phyloP scores from a whole-genome alignment of 64 coral and sea anemone species.

The Acropora tenuis region DNA sequence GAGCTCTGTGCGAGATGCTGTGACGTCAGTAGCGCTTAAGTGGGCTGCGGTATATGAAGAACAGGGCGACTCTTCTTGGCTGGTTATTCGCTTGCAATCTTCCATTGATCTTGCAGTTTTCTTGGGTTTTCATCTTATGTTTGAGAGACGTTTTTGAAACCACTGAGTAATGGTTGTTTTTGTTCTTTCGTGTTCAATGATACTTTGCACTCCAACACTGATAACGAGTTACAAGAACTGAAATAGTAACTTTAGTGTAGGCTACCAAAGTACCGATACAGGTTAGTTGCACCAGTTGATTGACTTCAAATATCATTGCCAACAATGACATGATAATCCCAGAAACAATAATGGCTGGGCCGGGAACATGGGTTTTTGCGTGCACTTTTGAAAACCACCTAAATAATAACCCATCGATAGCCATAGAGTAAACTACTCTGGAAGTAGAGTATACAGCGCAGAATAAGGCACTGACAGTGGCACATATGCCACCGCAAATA shows the following conservation, averaged over 20 bases:
- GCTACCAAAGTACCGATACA: constrained; percentile 16
- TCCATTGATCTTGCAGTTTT: neutral
- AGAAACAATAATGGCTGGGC: constrained; percentile 5
- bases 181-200: neutral
- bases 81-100: neutral
- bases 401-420: constrained; percentile 49
- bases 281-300: constrained; percentile 11
- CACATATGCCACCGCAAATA: constrained; percentile 29
- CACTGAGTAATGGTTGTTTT: neutral
- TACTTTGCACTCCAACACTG: constrained; percentile 6
- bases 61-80: neutral
- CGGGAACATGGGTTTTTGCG: constrained; percentile 37
- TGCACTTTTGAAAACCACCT: constrained; percentile 40
- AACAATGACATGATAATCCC: constrained; percentile 40
- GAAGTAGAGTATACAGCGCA: constrained; percentile 35
- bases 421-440: constrained; percentile 51
- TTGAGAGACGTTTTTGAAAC: neutral
- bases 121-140: neutral
- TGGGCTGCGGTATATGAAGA: neutral
- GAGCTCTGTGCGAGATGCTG: constrained; percentile 11
- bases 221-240: constrained; percentile 37
- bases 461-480: constrained; percentile 38
- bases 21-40: neutral
- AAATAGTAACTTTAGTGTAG: constrained; percentile 26
- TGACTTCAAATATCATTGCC: constrained; percentile 35